Conservation (phyloP, 2,888 invertebrate species). For the Byasa hedistus region DNA sequence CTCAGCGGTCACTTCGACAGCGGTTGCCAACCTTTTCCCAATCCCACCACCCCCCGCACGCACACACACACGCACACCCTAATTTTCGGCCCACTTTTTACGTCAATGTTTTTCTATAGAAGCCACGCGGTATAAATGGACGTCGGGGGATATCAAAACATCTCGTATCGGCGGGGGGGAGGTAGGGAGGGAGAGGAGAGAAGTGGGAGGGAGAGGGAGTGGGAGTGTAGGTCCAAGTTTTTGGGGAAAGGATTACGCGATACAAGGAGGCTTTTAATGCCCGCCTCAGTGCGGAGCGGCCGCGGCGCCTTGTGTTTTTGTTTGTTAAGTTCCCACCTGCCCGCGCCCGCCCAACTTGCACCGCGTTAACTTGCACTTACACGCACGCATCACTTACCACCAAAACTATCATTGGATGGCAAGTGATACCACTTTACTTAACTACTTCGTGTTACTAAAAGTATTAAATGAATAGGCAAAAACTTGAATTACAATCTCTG, state of each 20-base stretch:
- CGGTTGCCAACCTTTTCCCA: constrained; percentile 68
- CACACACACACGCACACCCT: constrained; percentile 47
- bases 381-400: no score
- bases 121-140: constrained; percentile 63
- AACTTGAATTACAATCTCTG: no score
- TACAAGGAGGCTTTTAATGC: constrained; percentile 56
- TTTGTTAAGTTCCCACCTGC: neutral
- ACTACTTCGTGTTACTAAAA: no score
- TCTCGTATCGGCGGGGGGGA: constrained; percentile 63
- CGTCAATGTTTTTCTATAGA: constrained; percentile 79
- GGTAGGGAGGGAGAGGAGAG: constrained; percentile 45
- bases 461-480: no score
- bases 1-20: constrained; percentile 80
- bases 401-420: no score
- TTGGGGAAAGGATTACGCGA: constrained; percentile 72
- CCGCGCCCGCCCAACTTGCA: no score
- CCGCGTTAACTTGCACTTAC: no score
- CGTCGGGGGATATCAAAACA: constrained; percentile 77
- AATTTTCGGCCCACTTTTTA: constrained; percentile 76
- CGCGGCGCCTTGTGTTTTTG: neutral
- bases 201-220: no score
- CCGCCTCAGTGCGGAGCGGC: constrained; percentile 32
- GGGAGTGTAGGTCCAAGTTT: constrained; percentile 70
- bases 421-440: no score
- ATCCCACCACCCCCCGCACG: constrained; percentile 33